Evolutionary conservation across 2,113 vertebrate genomes (phyloP).

Genomic region (Glaucomys volans): DNA sequence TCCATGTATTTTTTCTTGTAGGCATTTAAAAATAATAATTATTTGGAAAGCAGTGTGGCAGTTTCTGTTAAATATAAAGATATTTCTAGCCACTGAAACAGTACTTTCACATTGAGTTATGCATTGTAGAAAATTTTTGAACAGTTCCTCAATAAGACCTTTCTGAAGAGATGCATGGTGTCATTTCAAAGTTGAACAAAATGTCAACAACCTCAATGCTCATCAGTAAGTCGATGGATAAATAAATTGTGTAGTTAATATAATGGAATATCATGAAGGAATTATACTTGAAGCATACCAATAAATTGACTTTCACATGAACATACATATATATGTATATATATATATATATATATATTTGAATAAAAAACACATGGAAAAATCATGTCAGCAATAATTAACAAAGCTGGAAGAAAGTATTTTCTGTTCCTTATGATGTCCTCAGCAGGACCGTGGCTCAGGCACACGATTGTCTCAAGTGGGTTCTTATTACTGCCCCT

Average conservation of each 20-base stretch:
- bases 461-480: background rate
- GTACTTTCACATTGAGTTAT: background rate
- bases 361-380: background rate
- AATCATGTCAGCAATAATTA: background rate
- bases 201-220: background rate
- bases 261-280: background rate
- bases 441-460: background rate
- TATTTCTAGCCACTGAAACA: background rate
- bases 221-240: background rate
- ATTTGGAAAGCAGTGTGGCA: background rate
- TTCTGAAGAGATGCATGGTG: background rate
- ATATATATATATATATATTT: background rate
- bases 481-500: background rate
- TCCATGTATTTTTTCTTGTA: background rate
- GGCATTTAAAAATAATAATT: background rate
- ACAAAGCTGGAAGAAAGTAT: background rate
- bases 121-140: background rate
- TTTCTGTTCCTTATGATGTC: background rate
- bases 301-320: background rate
- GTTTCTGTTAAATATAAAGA: background rate
- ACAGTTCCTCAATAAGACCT: background rate
- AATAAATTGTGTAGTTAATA: background rate
- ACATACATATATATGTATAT: background rate
- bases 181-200: background rate
- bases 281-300: background rate